These are phyloP conservation scores for Rousettus madagascariensis DNA, from an alignment of 2,797 vertebrate genomes.

Conservation along the genomic window DNA sequence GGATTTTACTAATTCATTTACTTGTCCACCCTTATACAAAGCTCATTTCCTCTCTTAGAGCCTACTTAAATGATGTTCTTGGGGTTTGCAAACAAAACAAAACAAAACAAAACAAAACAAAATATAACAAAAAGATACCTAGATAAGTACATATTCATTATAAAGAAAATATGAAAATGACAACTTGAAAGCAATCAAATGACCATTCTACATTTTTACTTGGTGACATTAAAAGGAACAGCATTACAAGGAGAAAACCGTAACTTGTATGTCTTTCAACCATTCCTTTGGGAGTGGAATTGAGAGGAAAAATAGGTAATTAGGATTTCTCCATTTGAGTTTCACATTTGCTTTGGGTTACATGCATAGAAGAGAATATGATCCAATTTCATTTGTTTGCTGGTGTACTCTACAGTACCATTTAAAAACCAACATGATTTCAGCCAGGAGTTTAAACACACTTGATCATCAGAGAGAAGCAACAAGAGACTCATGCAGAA, in stretches of 20 bases:
- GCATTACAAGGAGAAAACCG: background rate
- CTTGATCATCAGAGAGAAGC: constrained; percentile 50
- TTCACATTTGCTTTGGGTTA: constrained; percentile 37
- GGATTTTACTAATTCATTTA: background rate
- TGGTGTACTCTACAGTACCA: constrained; percentile 51
- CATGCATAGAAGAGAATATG: constrained; percentile 29
- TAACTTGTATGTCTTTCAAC: background rate
- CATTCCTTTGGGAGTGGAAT: background rate
- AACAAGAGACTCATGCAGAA: constrained; percentile 68
- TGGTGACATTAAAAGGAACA: background rate
- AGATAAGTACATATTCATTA: background rate
- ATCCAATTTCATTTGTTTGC: constrained; percentile 69
- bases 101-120: background rate
- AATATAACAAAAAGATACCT: background rate
- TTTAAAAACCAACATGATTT: constrained; percentile 69
- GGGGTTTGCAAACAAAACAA: background rate
- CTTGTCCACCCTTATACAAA: background rate
- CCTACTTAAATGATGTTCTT: background rate
- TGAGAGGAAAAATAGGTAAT: constrained; percentile 4
- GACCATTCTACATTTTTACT: background rate
- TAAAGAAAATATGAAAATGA: background rate
- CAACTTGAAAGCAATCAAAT: constrained; percentile 1
- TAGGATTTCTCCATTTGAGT: background rate
- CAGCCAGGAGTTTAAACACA: constrained; percentile 73
- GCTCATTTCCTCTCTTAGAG: background rate